Evolutionary conservation across 2,888 invertebrate species (phyloP), one percentile per base, ranked within the genome.

Genomic region (Entomobrya multifasciata): DNA sequence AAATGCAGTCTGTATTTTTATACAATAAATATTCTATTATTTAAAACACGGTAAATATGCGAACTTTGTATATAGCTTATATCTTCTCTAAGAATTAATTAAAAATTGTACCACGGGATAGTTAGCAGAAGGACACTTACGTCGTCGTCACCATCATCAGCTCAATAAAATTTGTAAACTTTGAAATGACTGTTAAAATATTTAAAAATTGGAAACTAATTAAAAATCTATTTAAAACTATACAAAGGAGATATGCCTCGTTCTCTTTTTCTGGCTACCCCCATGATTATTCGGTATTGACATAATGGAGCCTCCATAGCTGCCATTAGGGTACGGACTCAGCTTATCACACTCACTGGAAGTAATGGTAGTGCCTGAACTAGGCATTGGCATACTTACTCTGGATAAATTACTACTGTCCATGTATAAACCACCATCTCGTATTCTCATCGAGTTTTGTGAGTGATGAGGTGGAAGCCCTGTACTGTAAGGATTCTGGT

Each of bases 211-310:
- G n/a, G n/a, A n/a, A n/a, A n/a, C n/a, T n/a, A n/a, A n/a, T n/a
- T 67, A 41, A 36, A 41, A 17, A 65, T 6, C 20, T 67, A 67
- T 2, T 20, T 67, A 20, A 44, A 41, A 41, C 60, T 90, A 90
- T 60, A 90, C 90, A 78, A 90, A 90, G 1, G 90, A 90, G 76
- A 90, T 90, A 87, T 90, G 90, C 70, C 90, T 89, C 62, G 89
- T 90, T 76, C 89, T 79, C 88, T 90, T 90, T 70, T 90, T 90
- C 86, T 89, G 89, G 78, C 89, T 90, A 79, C 82, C 74, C 2
- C 60, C 72, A 44, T 72, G 72, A 47, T 81, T 81, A 52, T 88
- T 90, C 65, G 89, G 89, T 89, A 90, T 90, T 60, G 89, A 89
- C 89, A 90, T 90, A 22, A 90, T 88, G 11, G 89, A 90, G 15